A percentile compares a stretch with the other conserved stretches of the same genome.
Conservation (phyloP, 2,113 vertebrate genomes). For the Sylvilagus bachmani region DNA sequence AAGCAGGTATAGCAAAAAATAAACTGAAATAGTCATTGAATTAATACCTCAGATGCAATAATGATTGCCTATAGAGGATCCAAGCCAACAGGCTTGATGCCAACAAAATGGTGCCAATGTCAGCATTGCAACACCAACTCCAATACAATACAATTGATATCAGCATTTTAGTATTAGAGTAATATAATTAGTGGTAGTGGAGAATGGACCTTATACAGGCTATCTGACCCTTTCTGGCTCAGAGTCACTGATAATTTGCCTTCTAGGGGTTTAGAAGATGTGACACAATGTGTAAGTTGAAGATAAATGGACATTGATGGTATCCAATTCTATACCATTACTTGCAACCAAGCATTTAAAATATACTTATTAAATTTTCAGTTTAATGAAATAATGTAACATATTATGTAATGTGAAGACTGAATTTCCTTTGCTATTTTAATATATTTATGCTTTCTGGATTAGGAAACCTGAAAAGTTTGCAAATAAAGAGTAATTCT, state of each 20-base stretch:
- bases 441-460: slow-evolving; percentile 29
- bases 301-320: slow-evolving; percentile 31
- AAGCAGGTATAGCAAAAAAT: slow-evolving; percentile 29
- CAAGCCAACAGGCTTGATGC: slow-evolving; percentile 63
- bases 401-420: slow-evolving; percentile 5
- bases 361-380: slow-evolving; percentile 26
- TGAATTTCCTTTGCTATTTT: slow-evolving; percentile 46
- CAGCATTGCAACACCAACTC: slow-evolving; percentile 61
- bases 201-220: slow-evolving; percentile 23
- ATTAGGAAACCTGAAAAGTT: slow-evolving; percentile 22
- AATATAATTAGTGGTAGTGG: slow-evolving; percentile 48
- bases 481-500: neutral
- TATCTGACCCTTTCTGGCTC: slow-evolving; percentile 52
- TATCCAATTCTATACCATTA: neutral
- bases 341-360: slow-evolving; percentile 46
- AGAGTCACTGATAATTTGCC: slow-evolving; percentile 11
- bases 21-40: slow-evolving; percentile 23
- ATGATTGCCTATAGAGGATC: slow-evolving; percentile 46
- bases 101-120: slow-evolving; percentile 69
- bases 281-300: neutral
- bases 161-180: slow-evolving; percentile 61
- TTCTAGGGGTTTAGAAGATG: neutral
- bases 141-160: slow-evolving; percentile 24
- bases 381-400: slow-evolving; percentile 40
- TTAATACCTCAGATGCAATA: slow-evolving; percentile 64